A percentile compares a stretch with the other conserved stretches of the same genome.
Evolutionary conservation across 2,888 invertebrate genomes (phyloP).

Genomic region (Tetramorium bicarinatum): DNA sequence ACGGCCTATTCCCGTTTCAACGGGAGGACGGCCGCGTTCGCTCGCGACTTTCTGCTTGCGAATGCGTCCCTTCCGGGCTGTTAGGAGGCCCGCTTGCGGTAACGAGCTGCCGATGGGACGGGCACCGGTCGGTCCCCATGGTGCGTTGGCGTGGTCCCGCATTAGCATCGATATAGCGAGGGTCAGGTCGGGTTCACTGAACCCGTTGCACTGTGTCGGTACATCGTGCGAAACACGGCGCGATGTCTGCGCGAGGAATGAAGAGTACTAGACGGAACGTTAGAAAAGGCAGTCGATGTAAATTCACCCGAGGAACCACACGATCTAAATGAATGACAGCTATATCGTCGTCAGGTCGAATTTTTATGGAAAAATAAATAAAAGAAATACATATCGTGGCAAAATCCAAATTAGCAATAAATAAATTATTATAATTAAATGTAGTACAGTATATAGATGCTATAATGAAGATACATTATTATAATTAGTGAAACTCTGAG

Average conservation of each 20-base stretch:
- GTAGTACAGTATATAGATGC: neutral
- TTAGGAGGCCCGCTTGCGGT: constrained; percentile 66
- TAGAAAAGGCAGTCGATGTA: constrained; percentile 50
- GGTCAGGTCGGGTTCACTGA: constrained; percentile 84
- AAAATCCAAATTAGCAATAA: neutral
- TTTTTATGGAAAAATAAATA: neutral
- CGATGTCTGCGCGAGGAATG: constrained; percentile 71
- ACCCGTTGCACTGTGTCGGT: constrained; percentile 76
- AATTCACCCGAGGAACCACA: constrained; percentile 33
- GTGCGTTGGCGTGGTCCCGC: constrained; percentile 81
- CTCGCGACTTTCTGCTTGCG: constrained; percentile 33
- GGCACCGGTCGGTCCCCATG: constrained; percentile 63
- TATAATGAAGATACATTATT: neutral
- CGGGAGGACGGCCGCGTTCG: constrained; percentile 3
- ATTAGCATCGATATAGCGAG: constrained; percentile 84
- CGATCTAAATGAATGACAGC: neutral
- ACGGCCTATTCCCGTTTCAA: constrained; percentile 31
- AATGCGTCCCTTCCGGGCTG: constrained; percentile 67
- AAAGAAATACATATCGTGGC: neutral
- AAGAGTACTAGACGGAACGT: constrained; percentile 67
- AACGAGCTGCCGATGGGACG: constrained; percentile 61
- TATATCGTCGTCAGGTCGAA: neutral
- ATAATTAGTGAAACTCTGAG: neutral
- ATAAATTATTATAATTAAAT: neutral
- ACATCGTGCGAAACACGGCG: constrained; percentile 78